Percentiles rank a stretch among this genome's conserved stretches.
Evolutionary conservation across 1,140 invertebrate genomes (phyloP).

Genomic region (Ectropis grisescens): DNA sequence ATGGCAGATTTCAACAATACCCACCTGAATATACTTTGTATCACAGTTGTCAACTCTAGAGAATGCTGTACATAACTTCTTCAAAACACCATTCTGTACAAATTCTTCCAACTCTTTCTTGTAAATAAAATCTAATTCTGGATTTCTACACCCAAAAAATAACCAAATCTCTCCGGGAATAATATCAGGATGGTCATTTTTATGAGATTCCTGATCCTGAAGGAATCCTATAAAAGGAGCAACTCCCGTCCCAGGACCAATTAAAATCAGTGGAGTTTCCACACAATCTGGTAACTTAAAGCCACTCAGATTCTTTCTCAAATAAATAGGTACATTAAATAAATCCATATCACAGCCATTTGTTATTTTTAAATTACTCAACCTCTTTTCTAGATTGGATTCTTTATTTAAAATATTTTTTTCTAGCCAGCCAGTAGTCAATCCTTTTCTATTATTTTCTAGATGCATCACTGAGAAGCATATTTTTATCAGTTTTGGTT

Average conservation of each 20-base stretch:
- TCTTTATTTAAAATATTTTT: conserved; percentile 24
- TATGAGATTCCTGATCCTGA: conserved; percentile 63
- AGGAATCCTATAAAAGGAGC: conserved; percentile 83
- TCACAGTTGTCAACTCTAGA: conserved; percentile 72
- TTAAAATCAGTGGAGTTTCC: conserved; percentile 77
- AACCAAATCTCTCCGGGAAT: conserved; percentile 70
- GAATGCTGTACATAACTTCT: conserved; percentile 74
- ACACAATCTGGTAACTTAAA: conserved; percentile 72
- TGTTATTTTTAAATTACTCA: conserved; percentile 27
- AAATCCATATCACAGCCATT: background rate
- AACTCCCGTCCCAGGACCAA: conserved; percentile 87
- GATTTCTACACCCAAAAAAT: conserved; percentile 83
- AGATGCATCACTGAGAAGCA: conserved; percentile 78
- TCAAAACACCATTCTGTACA: conserved; percentile 63
- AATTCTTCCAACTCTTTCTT: conserved; percentile 71
- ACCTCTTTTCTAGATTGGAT: conserved; percentile 21
- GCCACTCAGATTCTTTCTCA: conserved; percentile 70
- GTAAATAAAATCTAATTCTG: conserved; percentile 75
- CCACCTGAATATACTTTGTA: conserved; percentile 70
- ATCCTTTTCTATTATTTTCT: conserved; percentile 69
- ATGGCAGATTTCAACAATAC: no score
- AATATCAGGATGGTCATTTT: conserved; percentile 19
- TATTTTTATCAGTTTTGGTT: conserved; percentile 70
- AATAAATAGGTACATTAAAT: conserved; percentile 72
- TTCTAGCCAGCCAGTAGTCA: conserved; percentile 79